A percentile compares a stretch with the other conserved stretches of the same genome.
These are phyloP conservation scores for Chascanopsetta lugubris DNA, from an alignment of 2,113 vertebrate species.

Conservation along the genomic window DNA sequence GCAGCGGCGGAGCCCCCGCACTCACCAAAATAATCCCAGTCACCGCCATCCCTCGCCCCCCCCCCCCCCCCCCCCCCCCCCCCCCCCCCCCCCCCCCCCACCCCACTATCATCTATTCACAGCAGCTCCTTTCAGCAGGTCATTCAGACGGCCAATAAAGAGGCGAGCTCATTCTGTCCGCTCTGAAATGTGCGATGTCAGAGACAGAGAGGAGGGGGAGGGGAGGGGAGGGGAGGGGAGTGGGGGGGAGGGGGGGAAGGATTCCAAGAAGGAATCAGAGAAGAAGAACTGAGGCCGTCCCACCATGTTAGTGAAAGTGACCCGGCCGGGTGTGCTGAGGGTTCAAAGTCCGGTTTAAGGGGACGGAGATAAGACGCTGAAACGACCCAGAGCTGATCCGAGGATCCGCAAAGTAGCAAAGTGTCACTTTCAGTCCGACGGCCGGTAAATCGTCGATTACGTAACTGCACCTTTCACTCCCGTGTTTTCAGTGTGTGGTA, in stretches of 20 bases:
- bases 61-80: slow-evolving; percentile 36
- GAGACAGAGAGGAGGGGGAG: slow-evolving; percentile 49
- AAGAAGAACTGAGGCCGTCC: slow-evolving; percentile 34
- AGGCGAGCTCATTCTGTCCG: slow-evolving; percentile 62
- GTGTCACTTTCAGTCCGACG: too few species aligned
- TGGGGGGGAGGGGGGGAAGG: too few species aligned
- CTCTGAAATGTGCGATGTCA: slow-evolving; percentile 72
- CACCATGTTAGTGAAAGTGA: too few species aligned
- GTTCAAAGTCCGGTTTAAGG: too few species aligned
- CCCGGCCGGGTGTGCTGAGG: too few species aligned
- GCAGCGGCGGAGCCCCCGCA: slow-evolving; percentile 38
- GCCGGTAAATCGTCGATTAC: too few species aligned
- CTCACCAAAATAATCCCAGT: slow-evolving; percentile 48
- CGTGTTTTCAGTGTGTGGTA: too few species aligned
- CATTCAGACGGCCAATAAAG: slow-evolving; percentile 76
- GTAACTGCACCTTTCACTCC: too few species aligned
- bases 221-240: too few species aligned
- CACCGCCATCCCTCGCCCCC: background rate
- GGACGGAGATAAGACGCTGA: too few species aligned
- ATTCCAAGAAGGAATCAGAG: slow-evolving; percentile 58
- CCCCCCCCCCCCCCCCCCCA: slow-evolving; percentile 38
- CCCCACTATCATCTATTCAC: slow-evolving; percentile 72
- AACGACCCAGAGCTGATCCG: too few species aligned
- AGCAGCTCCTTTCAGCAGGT: slow-evolving; percentile 72
- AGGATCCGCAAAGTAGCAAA: too few species aligned